Evolutionary conservation across 1,140 invertebrate species (phyloP).

Genomic region (Listronotus bonariensis): DNA sequence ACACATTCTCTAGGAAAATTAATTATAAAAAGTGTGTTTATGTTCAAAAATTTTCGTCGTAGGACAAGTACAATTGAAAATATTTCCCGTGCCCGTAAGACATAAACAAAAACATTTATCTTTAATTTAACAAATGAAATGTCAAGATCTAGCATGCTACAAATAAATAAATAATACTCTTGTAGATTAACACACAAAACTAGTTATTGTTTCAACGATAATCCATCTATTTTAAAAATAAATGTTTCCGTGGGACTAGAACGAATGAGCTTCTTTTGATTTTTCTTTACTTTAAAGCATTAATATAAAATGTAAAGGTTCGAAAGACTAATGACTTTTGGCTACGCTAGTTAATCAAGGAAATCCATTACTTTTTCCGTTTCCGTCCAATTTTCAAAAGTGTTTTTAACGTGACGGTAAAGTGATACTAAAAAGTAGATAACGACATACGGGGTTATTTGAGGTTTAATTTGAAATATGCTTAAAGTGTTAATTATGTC

Average conservation of each 20-base stretch:
- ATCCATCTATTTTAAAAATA: neutral
- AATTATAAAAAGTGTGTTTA: no score
- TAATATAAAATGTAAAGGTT: slow-evolving; percentile 14
- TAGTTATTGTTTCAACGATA: no score
- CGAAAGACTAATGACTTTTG: slow-evolving; percentile 3
- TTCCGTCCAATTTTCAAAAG: neutral
- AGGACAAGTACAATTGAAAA: no score
- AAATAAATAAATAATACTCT: neutral
- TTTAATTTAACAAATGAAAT: no score
- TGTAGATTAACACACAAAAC: neutral
- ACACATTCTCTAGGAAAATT: no score
- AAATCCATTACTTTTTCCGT: slow-evolving; percentile 14
- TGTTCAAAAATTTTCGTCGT: no score
- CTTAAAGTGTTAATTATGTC: no score
- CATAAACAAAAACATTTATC: no score
- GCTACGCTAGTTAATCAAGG: neutral
- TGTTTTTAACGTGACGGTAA: neutral
- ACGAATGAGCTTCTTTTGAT: neutral
- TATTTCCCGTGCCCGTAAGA: no score
- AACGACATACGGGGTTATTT: neutral
- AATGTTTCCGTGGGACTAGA: neutral
- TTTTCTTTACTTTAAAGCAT: slow-evolving; percentile 4
- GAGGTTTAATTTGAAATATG: neutral
- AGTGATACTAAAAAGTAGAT: slow-evolving; percentile 5
- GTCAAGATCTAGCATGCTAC: no score